Base-by-base conservation (phyloP, 2,113 vertebrate genomes). In the Ramphastos sulfuratus region DNA sequence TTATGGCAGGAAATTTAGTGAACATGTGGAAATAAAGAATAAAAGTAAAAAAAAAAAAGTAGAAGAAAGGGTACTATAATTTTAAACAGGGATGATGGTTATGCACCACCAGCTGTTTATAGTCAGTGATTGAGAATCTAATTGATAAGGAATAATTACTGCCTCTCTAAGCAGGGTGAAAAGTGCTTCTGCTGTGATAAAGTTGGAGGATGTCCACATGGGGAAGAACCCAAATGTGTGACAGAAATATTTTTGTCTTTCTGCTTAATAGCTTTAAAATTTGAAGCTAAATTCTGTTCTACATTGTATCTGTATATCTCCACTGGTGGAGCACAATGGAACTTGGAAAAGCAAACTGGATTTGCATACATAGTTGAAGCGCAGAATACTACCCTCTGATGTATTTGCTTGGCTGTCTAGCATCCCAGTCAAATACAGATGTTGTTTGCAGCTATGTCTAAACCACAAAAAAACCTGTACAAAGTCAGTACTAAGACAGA, bases 41-140 rank as follows among this genome's bases (percentile, higher is more conserved):
- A 27, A 73, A 69, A 74, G 76, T 55, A 65, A 80, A 83, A 82
- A 61, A 39, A 42, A 42, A 42, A 15, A 42, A 35, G 14, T 12
- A 58, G 17, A 31, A 69, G 44, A 90, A 94, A 90, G 21, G 33
- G 33, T 72, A 30, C n/a, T 79, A 54, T 90, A 85, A 92, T 92
- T 97, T 96, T 91, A 78, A 93, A 81, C 64, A 59, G 61, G n/a
- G 35, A 48, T 73, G 90, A 85, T 10, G 5, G 80, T 90, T 95
- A 67, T 89, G 27, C 17, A 80, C 54, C 65, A 92, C 72, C 87
- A 94, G 91, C 74, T 96, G 95, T 95, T 97, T 90, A 87, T 46
- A 77, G 84, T 75, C 70, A 76, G 54, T 87, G 84, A 89, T 2
- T 79, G 85, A 94, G 67, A 83, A 54, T 85, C 69, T 94, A 90